These are phyloP conservation scores for Andrena chrysosceles DNA, from an alignment of 2,888 invertebrate genomes.

Conservation along the genomic window DNA sequence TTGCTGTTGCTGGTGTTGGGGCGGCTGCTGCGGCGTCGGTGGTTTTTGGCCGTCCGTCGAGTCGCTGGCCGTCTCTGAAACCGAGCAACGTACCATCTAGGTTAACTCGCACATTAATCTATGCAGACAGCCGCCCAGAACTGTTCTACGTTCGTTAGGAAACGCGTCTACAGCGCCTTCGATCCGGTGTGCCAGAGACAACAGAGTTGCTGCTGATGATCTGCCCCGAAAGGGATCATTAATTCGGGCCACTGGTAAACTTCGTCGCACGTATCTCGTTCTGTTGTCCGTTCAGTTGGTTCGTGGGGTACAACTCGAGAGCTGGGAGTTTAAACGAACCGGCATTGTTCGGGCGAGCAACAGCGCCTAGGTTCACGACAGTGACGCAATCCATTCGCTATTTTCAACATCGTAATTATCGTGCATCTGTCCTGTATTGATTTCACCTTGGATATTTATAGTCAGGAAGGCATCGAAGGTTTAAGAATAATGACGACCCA, in stretches of 20 bases:
- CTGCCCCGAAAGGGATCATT: constrained; percentile 4
- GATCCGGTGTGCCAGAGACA: background rate
- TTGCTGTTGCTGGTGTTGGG: constrained; percentile 83
- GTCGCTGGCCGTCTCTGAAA: constrained; percentile 79
- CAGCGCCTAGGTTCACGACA: no score
- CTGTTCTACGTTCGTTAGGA: constrained; percentile 8
- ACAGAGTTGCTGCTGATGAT: constrained; percentile 6
- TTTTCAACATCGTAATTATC: no score
- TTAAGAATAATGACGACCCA: no score
- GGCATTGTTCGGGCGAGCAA: no score
- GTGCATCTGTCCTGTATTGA: no score
- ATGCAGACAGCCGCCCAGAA: constrained; percentile 6
- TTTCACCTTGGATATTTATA: no score
- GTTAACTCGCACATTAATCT: constrained; percentile 50
- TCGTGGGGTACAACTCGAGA: background rate
- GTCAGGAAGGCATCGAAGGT: no score
- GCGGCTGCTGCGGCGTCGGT: constrained; percentile 82
- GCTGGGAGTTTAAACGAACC: no score
- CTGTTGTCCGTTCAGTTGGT: background rate
- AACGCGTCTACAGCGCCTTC: constrained; percentile 17
- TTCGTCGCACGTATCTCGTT: constrained; percentile 1
- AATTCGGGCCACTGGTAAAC: background rate
- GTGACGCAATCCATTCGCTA: no score
- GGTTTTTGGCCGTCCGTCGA: constrained; percentile 82
- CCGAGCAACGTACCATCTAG: constrained; percentile 14